Evolutionary conservation across 2,797 vertebrate species (phyloP).

Genomic region (Aythya fuligula): DNA sequence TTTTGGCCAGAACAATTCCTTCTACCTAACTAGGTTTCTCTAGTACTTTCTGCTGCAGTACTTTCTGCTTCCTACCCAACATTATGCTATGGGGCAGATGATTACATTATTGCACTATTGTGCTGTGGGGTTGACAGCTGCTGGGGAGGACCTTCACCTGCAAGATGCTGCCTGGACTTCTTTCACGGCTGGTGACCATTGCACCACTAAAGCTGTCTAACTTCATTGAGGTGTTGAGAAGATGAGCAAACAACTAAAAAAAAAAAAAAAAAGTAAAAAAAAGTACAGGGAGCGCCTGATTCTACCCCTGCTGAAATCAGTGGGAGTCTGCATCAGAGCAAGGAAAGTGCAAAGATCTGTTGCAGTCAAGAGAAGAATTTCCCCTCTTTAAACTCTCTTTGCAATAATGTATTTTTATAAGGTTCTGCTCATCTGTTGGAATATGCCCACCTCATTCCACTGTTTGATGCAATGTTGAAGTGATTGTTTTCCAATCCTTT

Average conservation of each 20-base stretch:
- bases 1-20: not conserved
- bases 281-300: not conserved
- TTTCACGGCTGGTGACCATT: not conserved
- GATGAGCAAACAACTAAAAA: not conserved
- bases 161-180: not conserved
- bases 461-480: accelerated
- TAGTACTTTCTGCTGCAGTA: too few relatives aligned
- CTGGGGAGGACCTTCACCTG: not conserved
- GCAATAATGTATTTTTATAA: not conserved
- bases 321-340: accelerated
- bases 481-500: not conserved
- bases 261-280: not conserved
- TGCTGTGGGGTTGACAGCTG: not conserved
- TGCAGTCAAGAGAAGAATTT: not conserved
- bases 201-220: not conserved
- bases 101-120: not conserved
- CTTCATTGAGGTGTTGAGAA: not conserved
- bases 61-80: accelerated
- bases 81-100: accelerated
- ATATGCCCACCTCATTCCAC: not conserved
- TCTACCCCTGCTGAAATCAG: not conserved
- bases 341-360: not conserved
- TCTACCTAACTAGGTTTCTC: not conserved
- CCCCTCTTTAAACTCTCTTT: not conserved
- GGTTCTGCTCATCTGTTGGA: not conserved